Base-by-base conservation (phyloP, 2,113 vertebrate species). In the Sylvietta virens region DNA sequence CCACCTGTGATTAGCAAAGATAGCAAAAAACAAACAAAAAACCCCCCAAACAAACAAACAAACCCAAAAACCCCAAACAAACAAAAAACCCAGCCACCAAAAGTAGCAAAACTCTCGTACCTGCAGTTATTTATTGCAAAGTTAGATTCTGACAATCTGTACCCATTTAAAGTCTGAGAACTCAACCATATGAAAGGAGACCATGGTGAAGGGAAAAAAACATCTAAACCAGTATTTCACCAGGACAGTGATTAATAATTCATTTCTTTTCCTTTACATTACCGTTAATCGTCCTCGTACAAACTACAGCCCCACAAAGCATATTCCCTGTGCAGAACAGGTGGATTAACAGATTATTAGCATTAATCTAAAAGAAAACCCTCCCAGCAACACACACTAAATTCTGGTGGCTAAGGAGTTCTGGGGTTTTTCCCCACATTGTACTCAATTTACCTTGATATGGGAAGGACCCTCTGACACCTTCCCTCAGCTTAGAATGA, bases 341-440 rank as follows among this genome's bases (percentile, higher is more conserved):
- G 88, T 78, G 50, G 66, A 80, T 60, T 77, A 54, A 73, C 27
- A 90, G 69, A 85, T 56, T 62, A 82, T 58, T 91, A 20, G 44
- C 28, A 86, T 53, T 62, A 20, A 27, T 57, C 44, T 78, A 51
- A 90, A 93, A 91, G 37, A 88, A 97, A 80, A 37, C 31, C 30
- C 30, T 92, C 66, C 91, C 51, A 94, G n/a, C 54, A 90, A 44
- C 37, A 53, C 37, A 53, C 39, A 35, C 20, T 61, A 51, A 62
- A 44, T 74, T 50, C 64, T 47, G 8, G 24, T 17, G 14, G 74
- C 26, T 74, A 56, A 80, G 4, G 40, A 58, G 14, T 31, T 81
- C 24, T 7, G 44, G 8, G 0, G 0, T 14, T 57, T 69, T 30
- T 6, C 7, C 50, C 40, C 39, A 61, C 10, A 4, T 11, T 51